Evolutionary conservation across 2,113 vertebrate genomes (phyloP).

Genomic region (Sminthopsis crassicaudata): DNA sequence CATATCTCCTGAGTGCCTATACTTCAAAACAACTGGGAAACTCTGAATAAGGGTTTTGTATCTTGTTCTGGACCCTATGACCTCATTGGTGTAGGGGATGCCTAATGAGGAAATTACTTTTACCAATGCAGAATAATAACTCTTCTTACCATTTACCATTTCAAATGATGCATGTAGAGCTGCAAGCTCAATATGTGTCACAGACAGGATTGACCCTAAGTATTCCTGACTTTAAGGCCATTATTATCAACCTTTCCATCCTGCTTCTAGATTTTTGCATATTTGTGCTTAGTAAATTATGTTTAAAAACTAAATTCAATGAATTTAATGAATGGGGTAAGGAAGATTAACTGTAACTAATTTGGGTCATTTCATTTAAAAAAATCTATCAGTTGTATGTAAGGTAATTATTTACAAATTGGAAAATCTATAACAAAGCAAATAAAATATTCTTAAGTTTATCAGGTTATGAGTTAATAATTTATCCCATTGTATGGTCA

Average conservation of each 20-base stretch:
- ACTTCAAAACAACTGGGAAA: too few relatives aligned
- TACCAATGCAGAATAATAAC: neutral
- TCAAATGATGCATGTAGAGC: neutral
- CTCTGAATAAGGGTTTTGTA: neutral
- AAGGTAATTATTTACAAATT: neutral
- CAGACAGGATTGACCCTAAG: neutral
- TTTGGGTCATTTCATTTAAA: neutral
- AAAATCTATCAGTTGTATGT: neutral
- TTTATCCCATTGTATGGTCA: neutral
- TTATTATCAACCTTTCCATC: neutral
- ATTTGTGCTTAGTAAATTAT: neutral
- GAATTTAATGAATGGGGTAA: neutral
- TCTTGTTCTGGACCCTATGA: neutral
- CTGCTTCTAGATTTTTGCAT: neutral
- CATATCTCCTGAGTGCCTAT: neutral
- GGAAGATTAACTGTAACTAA: neutral
- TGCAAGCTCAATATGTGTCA: neutral
- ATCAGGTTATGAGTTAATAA: neutral
- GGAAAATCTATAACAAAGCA: neutral
- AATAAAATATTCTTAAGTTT: neutral
- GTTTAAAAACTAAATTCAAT: neutral
- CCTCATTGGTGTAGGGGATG: neutral
- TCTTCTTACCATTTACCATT: neutral
- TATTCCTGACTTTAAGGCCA: neutral
- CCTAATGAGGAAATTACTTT: neutral